Evolutionary conservation across 2,113 vertebrate genomes (phyloP), one percentile per base, ranked within the genome.

Genomic region (Chaetodon auriga): DNA sequence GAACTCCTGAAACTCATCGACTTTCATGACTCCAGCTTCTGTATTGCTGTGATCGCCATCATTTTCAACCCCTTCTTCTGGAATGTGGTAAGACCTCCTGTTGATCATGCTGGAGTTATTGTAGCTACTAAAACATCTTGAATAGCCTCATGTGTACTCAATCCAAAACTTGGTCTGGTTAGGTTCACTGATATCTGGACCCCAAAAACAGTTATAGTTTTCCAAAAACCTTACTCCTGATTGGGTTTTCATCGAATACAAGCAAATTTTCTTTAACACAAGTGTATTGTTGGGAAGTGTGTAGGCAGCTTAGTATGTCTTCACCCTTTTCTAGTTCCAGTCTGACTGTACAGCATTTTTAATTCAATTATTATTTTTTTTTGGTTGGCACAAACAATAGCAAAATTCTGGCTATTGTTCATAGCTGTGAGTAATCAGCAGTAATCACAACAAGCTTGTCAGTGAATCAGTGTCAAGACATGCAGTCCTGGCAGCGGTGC

Each of bases 21-120:
- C 51, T 72, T 94, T 62, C 49, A 19, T 1, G 94, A 95, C 69
- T 35, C 87, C 45, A 86, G 81, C 53, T 95, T 96, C 75, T 93
- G 86, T 2, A 19, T 94, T 0, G 95, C 95, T 18, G 91, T 95
- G 51, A 57, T 93, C 12, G 88, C 93, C 68, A 95, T 96, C 60
- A 53, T 95, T 58, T 96, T 96, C 87, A 96, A 96, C 83, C 95
- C 95, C 14, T 69, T 95, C 43, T 96, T 96, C 90, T 96, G 95
- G 95, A 96, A 96, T 62, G 82, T 95, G 93, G 95, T 96, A 90
- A 87, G 93, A 75, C 18, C 1, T 41, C 0, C 38, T 60, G 16
- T 35, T 18, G 15, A 51, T 46, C 7, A 15, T 18, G 10, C 21
- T 53, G 6, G 1, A 13, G 21, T 43, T 48, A 15, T 19, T 18